These are phyloP conservation scores for Oreonectes daqikongensis DNA, from an alignment of 2,797 vertebrate species.

Conservation along the genomic window DNA sequence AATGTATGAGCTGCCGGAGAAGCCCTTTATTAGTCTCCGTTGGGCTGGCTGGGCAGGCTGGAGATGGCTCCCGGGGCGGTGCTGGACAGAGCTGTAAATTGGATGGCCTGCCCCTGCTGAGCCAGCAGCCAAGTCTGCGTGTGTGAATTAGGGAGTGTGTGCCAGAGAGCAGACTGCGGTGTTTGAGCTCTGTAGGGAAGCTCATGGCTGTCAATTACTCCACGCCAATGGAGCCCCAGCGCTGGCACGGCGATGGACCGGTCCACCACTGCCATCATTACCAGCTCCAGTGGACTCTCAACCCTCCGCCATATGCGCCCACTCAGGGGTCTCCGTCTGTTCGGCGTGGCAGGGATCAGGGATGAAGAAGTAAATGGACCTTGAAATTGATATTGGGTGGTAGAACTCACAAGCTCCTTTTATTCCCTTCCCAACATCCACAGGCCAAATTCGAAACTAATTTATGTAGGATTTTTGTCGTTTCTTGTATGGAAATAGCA, in stretches of 20 bases:
- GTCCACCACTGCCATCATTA: slow-evolving; percentile 59
- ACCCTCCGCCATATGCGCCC: slow-evolving; percentile 59
- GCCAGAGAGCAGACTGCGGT: slow-evolving; percentile 40
- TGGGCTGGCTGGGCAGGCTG: slow-evolving; percentile 52
- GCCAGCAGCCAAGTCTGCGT: slow-evolving; percentile 55
- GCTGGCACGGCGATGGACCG: slow-evolving; percentile 52
- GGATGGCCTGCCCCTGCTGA: slow-evolving; percentile 62
- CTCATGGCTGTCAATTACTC: slow-evolving; percentile 61
- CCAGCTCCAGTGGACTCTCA: slow-evolving; percentile 59
- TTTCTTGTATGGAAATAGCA: slow-evolving; percentile 54
- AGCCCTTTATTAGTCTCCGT: slow-evolving; percentile 60
- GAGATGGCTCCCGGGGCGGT: slow-evolving; percentile 58
- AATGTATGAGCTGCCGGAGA: slow-evolving; percentile 62
- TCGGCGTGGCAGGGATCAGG: slow-evolving; percentile 56
- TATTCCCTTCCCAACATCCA: slow-evolving; percentile 54
- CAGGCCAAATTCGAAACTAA: slow-evolving; percentile 55
- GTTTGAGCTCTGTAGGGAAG: slow-evolving; percentile 48
- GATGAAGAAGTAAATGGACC: slow-evolving; percentile 63
- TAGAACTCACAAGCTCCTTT: slow-evolving; percentile 56
- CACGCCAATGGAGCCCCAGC: slow-evolving; percentile 49
- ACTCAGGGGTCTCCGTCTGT: slow-evolving; percentile 62
- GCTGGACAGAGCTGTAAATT: slow-evolving; percentile 64
- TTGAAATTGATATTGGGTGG: slow-evolving; percentile 64
- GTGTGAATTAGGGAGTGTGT: slow-evolving; percentile 57
- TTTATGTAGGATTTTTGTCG: slow-evolving; percentile 53